Evolutionary conservation across 2,113 vertebrate genomes (phyloP), one percentile per base, ranked within the genome.

Genomic region (Percopsis transmontana): DNA sequence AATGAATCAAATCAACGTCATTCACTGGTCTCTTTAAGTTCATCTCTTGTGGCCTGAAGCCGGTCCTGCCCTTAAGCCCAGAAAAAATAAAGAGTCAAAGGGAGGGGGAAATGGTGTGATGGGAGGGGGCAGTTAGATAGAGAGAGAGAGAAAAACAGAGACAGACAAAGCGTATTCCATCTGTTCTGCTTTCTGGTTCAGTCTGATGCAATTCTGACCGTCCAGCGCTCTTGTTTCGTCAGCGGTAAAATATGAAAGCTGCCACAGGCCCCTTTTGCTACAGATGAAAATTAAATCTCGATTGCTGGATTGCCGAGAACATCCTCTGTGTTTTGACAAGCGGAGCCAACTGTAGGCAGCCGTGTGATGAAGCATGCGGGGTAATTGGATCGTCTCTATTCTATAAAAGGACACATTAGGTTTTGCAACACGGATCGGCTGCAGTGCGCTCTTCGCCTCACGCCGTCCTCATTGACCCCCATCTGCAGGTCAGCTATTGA

Each of bases 401-500:
- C 75, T 55, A 81, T 84, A 33, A 78, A 85, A 86, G 72, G 61
- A 71, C 55, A 66, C 61, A 80, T 89, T 88, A 85, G 79, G 70
- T 68, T 62, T 64, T 24, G 70, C 64, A 48, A 80, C 79, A 62
- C 20, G 72, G 67, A 82, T 81, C 83, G 66, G 68, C 58, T 59
- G 41, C 9, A 41, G 65, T 57, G 38, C 18, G 16, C 64, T n/a
- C 67, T 13, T 50, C 50, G 61, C 66, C 64, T 58, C 55, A 39
- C 15, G 13, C 66, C 3, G 14, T 68, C 74, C 64, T 52, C 18
- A 1, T 62, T 85, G 79, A 85, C 84, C 79, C 76, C 53, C 44
- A 79, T 81, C 74, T 56, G 74, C 76, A 87, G 90, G 87, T 89
- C 79, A 86, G 61, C 83, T 83, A 83, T 84, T 81, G 79, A 88